Conservation (phyloP, 2,113 vertebrate species). For the Sitta europaea region DNA sequence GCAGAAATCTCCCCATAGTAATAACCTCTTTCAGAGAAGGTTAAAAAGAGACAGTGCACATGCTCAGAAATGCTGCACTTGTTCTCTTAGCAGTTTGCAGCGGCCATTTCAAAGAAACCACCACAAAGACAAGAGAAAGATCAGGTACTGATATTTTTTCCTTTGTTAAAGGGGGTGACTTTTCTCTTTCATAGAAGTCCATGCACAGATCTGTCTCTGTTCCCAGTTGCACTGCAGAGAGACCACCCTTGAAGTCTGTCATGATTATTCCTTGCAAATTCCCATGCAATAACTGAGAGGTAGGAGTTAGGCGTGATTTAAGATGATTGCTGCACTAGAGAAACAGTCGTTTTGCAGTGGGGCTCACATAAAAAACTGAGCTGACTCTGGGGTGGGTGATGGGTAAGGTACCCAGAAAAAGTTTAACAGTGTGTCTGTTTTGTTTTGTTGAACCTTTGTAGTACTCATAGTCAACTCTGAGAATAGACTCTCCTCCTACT, state of each 20-base stretch:
- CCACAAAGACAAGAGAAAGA: slow-evolving; percentile 58
- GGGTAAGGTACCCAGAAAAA: background rate
- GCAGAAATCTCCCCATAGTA: slow-evolving; percentile 68
- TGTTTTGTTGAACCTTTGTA: background rate
- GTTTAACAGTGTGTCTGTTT: background rate
- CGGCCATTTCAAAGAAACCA: slow-evolving; percentile 70
- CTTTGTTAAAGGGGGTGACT: slow-evolving; percentile 27
- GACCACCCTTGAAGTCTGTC: background rate
- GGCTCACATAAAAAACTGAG: background rate
- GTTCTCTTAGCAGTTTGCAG: slow-evolving; percentile 57
- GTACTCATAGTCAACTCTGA: background rate
- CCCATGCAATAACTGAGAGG: background rate
- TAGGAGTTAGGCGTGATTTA: background rate
- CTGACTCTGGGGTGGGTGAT: background rate
- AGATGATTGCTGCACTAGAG: background rate
- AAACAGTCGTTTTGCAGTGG: background rate
- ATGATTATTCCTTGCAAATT: background rate
- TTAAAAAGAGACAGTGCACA: slow-evolving; percentile 64
- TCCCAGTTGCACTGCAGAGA: background rate
- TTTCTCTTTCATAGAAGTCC: background rate
- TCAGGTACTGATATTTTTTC: slow-evolving; percentile 59
- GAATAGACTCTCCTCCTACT: background rate
- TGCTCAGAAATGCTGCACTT: slow-evolving; percentile 66
- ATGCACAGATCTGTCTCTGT: background rate
- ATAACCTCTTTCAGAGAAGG: slow-evolving; percentile 67